phyloP scores from a whole-genome alignment of 2,113 vertebrate genomes.

The Dicaeum eximium region DNA sequence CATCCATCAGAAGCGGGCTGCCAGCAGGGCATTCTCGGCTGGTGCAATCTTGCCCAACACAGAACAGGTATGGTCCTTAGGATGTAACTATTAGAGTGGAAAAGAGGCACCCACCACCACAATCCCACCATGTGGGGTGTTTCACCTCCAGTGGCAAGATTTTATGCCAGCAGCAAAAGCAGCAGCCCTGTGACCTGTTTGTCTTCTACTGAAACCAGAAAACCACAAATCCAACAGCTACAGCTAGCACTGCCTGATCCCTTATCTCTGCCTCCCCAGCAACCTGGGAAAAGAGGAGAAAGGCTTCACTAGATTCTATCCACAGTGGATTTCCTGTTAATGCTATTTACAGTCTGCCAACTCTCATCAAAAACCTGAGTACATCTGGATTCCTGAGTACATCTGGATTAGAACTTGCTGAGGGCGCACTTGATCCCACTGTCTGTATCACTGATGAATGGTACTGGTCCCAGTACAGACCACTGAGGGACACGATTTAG shows the following conservation, averaged over 20 bases:
- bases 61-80: not conserved
- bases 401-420: not conserved
- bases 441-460: not conserved
- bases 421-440: not conserved
- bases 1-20: not conserved
- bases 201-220: not conserved
- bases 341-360: not conserved
- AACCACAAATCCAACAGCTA: not conserved
- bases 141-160: not conserved
- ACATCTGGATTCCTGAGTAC: not conserved
- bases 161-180: not conserved
- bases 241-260: not conserved
- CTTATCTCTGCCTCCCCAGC: not conserved
- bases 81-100: not conserved
- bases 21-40: not conserved
- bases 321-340: not conserved
- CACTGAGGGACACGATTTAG: not conserved
- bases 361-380: not conserved
- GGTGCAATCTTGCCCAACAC: not conserved
- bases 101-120: not conserved
- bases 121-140: not conserved
- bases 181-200: not conserved
- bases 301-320: not conserved
- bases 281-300: not conserved
- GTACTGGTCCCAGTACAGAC: not conserved